Evolutionary conservation across 2,797 vertebrate species (phyloP).

Genomic region (Intellagama lesueurii): DNA sequence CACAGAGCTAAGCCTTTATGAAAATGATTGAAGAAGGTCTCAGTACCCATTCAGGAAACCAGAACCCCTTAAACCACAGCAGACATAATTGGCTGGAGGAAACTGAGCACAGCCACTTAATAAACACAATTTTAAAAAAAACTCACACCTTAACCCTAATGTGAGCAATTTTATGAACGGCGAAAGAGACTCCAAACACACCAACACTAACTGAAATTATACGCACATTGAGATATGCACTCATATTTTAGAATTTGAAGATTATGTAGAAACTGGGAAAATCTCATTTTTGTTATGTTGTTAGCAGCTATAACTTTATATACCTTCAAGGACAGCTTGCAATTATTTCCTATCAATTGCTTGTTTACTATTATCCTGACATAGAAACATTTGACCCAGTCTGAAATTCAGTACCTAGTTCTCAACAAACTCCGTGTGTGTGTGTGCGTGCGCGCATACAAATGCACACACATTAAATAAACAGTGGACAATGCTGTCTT

Average conservation of each 20-base stretch:
- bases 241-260: background rate
- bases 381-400: background rate
- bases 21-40: background rate
- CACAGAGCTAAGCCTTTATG: background rate
- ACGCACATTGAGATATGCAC: background rate
- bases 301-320: background rate
- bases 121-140: background rate
- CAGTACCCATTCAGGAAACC: background rate
- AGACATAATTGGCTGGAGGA: background rate
- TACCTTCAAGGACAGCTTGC: background rate
- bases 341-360: background rate
- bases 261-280: background rate
- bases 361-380: background rate
- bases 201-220: background rate
- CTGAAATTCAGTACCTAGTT: background rate
- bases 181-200: background rate
- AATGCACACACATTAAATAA: background rate
- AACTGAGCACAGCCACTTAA: background rate
- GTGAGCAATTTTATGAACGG: background rate
- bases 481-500: background rate
- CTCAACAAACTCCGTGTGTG: background rate
- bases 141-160: background rate
- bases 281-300: background rate
- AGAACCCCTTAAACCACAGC: background rate
- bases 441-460: background rate